Evolutionary conservation across 2,888 invertebrate genomes (phyloP).

Genomic region (Spilarctia lutea): DNA sequence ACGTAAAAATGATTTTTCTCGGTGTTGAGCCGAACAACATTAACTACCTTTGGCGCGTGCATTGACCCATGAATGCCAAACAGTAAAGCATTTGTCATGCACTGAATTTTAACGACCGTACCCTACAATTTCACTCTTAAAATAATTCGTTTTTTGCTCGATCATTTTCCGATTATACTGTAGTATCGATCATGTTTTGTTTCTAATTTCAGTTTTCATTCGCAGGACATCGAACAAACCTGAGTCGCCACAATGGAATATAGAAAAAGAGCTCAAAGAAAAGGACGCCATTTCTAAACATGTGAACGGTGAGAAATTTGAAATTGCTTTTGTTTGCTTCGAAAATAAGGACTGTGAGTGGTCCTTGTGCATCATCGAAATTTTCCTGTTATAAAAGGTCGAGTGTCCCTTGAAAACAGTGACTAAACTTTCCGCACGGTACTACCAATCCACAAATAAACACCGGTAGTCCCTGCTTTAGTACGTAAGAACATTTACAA

Average conservation of each 20-base stretch:
- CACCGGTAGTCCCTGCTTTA: constrained; percentile 68
- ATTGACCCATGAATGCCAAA: constrained; percentile 77
- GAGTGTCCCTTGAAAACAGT: constrained; percentile 68
- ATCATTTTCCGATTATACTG: constrained; percentile 22
- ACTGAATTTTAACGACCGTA: constrained; percentile 64
- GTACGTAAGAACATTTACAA: constrained; percentile 52
- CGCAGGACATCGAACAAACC: constrained; percentile 78
- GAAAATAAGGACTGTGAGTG: constrained; percentile 41
- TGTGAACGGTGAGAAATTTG: constrained; percentile 76
- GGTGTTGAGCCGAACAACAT: constrained; percentile 71
- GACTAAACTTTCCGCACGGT: constrained; percentile 85
- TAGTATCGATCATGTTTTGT: constrained; percentile 46
- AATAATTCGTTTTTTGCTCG: constrained; percentile 17
- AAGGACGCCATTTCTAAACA: constrained; percentile 76
- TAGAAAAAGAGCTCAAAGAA: constrained; percentile 77
- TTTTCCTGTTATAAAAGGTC: constrained; percentile 73
- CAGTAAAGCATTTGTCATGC: constrained; percentile 73
- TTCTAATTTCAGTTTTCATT: constrained; percentile 64
- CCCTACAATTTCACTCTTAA: constrained; percentile 50
- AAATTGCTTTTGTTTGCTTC: constrained; percentile 26
- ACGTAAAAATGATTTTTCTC: constrained; percentile 67
- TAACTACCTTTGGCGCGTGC: constrained; percentile 67
- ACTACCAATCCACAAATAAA: constrained; percentile 83
- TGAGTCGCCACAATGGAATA: constrained; percentile 79
- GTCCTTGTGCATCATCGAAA: constrained; percentile 42